These are phyloP conservation scores for Leguminivora glycinivorella DNA, from an alignment of 1,140 invertebrate genomes.

Conservation along the genomic window DNA sequence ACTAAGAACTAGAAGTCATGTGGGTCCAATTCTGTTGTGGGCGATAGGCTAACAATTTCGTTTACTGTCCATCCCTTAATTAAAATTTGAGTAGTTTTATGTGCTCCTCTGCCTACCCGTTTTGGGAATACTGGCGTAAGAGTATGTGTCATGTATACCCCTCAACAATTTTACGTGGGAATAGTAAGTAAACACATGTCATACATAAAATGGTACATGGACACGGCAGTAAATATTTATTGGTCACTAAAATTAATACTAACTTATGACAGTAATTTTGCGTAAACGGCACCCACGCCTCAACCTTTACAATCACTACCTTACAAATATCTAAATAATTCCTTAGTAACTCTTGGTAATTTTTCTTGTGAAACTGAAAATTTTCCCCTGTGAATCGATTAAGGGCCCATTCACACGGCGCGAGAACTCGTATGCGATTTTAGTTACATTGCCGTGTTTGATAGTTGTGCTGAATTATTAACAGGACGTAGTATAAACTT, in stretches of 20 bases:
- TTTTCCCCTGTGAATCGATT: not conserved
- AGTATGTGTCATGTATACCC: not conserved
- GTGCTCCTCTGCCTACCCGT: too few species aligned
- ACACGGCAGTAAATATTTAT: constrained; percentile 50
- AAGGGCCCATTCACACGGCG: too few species aligned
- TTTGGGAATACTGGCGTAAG: too few species aligned
- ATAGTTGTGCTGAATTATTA: too few species aligned
- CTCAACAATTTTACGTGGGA: not conserved
- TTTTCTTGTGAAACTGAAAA: not conserved
- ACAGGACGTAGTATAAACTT: too few species aligned
- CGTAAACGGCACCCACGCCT: constrained; percentile 38
- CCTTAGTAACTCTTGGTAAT: not conserved
- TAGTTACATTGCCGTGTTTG: too few species aligned
- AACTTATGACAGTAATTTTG: constrained; percentile 34
- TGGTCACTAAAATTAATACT: constrained; percentile 54
- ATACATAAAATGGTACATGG: constrained; percentile 46
- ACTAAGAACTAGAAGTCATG: too few species aligned
- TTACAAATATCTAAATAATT: constrained; percentile 4
- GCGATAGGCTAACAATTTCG: too few species aligned
- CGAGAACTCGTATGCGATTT: too few species aligned
- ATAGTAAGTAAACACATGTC: not conserved
- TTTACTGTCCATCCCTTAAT: too few species aligned
- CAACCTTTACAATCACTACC: constrained; percentile 24
- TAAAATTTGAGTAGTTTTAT: too few species aligned
- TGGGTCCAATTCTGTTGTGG: too few species aligned